phyloP scores from a whole-genome alignment of 1,140 invertebrate species.

The Brachionus calyciflorus region DNA sequence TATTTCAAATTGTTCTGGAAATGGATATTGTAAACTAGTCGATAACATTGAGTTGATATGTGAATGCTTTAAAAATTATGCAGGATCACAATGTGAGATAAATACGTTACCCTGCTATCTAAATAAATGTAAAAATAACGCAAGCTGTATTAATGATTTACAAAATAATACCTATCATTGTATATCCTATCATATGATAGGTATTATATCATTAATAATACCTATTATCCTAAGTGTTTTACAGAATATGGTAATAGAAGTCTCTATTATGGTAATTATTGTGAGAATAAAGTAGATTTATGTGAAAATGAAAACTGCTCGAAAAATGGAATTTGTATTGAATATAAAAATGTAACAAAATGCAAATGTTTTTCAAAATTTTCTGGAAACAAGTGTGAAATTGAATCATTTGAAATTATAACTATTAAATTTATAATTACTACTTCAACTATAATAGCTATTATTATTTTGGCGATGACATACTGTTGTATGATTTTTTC shows the following conservation, averaged over 20 bases:
- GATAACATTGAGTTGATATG: neutral
- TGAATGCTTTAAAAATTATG: neutral
- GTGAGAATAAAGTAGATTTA: neutral
- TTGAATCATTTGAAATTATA: neutral
- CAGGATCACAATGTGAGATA: no score
- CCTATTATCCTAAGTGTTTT: no score
- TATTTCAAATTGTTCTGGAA: neutral
- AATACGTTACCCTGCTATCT: no score
- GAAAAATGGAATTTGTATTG: neutral
- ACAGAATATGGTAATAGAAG: no score
- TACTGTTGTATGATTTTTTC: no score
- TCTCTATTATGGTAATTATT: neutral
- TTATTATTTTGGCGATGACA: no score
- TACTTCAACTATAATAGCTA: neutral
- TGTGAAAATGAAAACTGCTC: neutral
- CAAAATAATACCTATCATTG: no score
- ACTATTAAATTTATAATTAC: neutral
- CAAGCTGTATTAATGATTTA: no score
- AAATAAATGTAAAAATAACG: no score
- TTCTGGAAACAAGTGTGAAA: neutral
- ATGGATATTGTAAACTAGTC: neutral
- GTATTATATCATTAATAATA: no score
- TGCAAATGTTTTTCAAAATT: neutral
- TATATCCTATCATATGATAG: no score
- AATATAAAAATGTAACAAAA: neutral